A percentile compares a stretch with the other conserved stretches of the same genome.
Conservation (phyloP, 37 sponge, comb jelly and placozoan species). For the Chondrosia reniformis region DNA sequence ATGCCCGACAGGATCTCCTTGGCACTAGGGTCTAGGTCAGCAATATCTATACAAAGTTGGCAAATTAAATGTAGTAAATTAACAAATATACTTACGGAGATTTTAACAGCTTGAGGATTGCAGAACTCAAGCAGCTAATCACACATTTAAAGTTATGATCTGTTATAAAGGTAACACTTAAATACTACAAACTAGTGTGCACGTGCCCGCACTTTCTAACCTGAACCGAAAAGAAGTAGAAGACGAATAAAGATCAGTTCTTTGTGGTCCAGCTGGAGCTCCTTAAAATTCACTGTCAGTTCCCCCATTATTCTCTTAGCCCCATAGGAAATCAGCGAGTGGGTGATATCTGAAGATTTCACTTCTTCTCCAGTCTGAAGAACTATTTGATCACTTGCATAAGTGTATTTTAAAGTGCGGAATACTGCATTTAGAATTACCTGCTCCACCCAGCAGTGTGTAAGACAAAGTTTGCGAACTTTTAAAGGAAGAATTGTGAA, state of each 20-base stretch:
- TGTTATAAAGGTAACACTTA: no score
- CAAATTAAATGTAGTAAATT: no score
- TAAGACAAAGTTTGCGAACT: background rate
- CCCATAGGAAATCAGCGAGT: background rate
- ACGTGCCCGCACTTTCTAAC: no score
- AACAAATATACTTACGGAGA: no score
- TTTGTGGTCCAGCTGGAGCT: constrained; percentile 7
- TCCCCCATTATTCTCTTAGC: background rate
- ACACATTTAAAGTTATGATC: no score
- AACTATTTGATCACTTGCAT: background rate
- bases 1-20: background rate
- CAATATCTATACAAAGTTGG: constrained; percentile 10
- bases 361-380: background rate
- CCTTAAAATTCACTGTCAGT: background rate
- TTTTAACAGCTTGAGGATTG: no score
- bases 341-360: background rate
- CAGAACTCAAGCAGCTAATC: no score
- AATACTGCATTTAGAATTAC: background rate
- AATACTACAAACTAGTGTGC: no score
- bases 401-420: background rate
- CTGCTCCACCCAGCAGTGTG: constrained; percentile 7
- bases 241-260: constrained; percentile 5
- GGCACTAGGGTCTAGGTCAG: background rate
- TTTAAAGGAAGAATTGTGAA: background rate
- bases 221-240: background rate